These are phyloP conservation scores for Euphonia xanthogaster DNA, from an alignment of 2,797 vertebrate genomes.

Conservation along the genomic window DNA sequence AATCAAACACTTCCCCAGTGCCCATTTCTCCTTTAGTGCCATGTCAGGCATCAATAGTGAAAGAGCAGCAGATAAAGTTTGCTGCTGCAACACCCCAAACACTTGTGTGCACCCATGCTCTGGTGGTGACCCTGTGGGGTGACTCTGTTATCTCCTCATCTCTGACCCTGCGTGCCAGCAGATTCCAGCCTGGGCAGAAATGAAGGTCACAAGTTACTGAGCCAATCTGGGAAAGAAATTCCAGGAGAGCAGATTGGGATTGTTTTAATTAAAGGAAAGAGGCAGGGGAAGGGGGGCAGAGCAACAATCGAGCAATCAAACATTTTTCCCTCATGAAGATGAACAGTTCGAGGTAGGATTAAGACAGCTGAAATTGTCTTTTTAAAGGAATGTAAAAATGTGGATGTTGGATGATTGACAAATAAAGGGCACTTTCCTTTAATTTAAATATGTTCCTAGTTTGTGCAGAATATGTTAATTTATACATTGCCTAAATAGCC, in stretches of 20 bases:
- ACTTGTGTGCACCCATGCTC: neutral
- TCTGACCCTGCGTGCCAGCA: slow-evolving; percentile 20
- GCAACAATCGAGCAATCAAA: neutral
- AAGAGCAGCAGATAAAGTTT: neutral
- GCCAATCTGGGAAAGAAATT: slow-evolving; percentile 37
- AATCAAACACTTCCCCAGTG: neutral
- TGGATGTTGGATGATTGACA: slow-evolving; percentile 40
- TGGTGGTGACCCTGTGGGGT: neutral
- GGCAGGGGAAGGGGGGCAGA: neutral
- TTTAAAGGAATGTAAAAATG: slow-evolving; percentile 13
- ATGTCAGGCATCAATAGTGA: neutral
- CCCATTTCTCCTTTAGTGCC: neutral
- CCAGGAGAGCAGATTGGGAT: slow-evolving; percentile 33
- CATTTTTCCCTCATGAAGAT: neutral
- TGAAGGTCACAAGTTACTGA: slow-evolving; percentile 52
- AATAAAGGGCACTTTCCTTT: slow-evolving; percentile 55
- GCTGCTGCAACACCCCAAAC: neutral
- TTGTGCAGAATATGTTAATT: slow-evolving; percentile 70
- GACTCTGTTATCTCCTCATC: slow-evolving; percentile 41
- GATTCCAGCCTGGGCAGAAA: neutral
- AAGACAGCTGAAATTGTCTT: neutral
- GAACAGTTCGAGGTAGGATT: neutral
- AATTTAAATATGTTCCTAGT: slow-evolving; percentile 62
- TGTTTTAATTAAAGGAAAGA: slow-evolving; percentile 58
- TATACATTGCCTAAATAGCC: slow-evolving; percentile 70